phyloP scores from a whole-genome alignment of 2,888 invertebrate species.

The Antitype chi region DNA sequence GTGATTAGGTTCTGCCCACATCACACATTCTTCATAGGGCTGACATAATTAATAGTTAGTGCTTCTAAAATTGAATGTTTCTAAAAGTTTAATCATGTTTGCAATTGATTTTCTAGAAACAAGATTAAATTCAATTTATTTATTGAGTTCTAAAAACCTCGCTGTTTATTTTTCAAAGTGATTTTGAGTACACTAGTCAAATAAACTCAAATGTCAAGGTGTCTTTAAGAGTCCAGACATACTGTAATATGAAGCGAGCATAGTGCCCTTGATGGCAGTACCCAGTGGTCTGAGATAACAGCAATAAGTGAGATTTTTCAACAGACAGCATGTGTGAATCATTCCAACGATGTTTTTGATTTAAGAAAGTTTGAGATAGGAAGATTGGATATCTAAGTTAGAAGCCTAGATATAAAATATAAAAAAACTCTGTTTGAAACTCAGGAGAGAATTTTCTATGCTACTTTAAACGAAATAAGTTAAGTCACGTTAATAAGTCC shows the following conservation, averaged over 20 bases:
- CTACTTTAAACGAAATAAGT: not conserved
- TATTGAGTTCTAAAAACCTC: not conserved
- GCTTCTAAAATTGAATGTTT: not conserved
- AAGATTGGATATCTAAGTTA: not conserved
- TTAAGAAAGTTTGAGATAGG: not conserved
- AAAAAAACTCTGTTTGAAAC: not conserved
- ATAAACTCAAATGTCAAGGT: constrained; percentile 9
- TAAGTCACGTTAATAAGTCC: not conserved
- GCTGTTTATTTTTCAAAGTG: not conserved
- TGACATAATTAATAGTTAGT: constrained; percentile 17
- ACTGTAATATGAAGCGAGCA: not conserved
- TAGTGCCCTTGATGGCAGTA: not conserved
- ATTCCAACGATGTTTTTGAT: not conserved
- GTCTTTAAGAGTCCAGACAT: not conserved
- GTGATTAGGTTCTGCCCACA: constrained; percentile 72
- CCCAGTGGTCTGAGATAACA: not conserved
- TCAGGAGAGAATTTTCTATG: not conserved
- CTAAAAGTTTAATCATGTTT: not conserved
- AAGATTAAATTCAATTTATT: not conserved
- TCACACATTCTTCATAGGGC: constrained; percentile 53
- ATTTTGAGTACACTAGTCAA: not conserved
- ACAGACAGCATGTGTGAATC: not conserved
- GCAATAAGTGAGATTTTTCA: not conserved
- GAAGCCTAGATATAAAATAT: not conserved
- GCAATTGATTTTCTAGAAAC: not conserved